Evolutionary conservation across 2,113 vertebrate genomes (phyloP).

Genomic region (Spheniscus mendiculus): DNA sequence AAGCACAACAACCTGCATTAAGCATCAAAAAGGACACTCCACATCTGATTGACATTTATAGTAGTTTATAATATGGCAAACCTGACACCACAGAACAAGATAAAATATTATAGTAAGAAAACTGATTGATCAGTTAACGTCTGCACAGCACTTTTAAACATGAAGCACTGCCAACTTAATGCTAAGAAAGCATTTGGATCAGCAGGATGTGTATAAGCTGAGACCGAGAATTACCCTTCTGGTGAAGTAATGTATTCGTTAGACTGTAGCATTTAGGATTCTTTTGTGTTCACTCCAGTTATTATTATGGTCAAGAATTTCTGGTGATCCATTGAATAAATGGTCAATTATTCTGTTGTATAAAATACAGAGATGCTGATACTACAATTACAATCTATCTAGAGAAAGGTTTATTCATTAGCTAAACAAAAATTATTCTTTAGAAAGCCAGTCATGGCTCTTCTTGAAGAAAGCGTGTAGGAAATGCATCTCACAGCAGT

Average conservation of each 20-base stretch:
- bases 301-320: neutral
- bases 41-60: neutral
- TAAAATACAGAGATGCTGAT: neutral
- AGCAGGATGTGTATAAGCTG: neutral
- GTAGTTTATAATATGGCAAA: neutral
- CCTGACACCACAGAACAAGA: neutral
- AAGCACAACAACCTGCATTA: neutral
- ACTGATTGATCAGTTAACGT: constrained; percentile 22
- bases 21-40: neutral
- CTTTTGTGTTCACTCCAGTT: neutral
- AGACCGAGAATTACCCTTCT: neutral
- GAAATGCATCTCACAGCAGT: neutral
- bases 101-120: constrained; percentile 10
- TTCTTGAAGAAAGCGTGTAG: neutral
- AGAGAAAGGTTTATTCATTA: neutral
- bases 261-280: neutral
- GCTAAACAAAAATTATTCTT: neutral
- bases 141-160: neutral
- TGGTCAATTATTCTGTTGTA: neutral
- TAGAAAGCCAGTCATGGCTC: neutral
- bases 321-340: neutral
- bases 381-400: neutral
- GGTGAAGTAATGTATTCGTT: neutral
- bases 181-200: neutral
- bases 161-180: neutral